These are phyloP conservation scores for Nasalis larvatus DNA, from an alignment of 2,113 vertebrate genomes.

Conservation along the genomic window DNA sequence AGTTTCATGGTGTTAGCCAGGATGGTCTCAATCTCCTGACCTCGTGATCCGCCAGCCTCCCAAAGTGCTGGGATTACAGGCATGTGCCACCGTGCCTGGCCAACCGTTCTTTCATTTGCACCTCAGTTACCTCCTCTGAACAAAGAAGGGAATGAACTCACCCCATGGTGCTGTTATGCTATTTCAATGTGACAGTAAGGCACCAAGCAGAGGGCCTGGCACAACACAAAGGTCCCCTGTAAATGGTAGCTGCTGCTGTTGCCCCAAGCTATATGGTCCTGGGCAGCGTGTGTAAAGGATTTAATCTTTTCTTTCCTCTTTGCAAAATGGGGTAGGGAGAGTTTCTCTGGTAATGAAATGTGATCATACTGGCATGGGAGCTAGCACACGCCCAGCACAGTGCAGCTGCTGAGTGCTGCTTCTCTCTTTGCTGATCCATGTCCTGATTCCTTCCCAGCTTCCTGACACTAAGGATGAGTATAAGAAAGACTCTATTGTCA, in stretches of 20 bases:
- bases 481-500: background rate
- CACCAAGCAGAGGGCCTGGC: background rate
- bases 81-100: no score
- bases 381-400: fast-evolving
- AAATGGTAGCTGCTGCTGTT: fast-evolving
- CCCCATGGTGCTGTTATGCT: background rate
- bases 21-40: no score
- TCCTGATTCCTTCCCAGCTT: background rate
- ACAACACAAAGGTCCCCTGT: background rate
- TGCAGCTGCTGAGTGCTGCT: background rate
- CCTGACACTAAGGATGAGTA: background rate
- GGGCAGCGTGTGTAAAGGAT: background rate
- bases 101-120: background rate
- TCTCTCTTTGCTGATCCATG: background rate
- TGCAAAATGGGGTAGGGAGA: background rate
- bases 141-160: background rate
- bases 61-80: no score
- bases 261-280: fast-evolving
- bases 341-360: background rate
- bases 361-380: background rate
- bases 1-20: no score
- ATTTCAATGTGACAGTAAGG: background rate
- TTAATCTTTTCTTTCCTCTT: background rate
- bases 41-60: no score
- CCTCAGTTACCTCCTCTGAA: background rate